A percentile compares a stretch with the other conserved stretches of the same genome.
Evolutionary conservation across 2,888 invertebrate genomes (phyloP).

Genomic region (Rhorus exstirpatorius): DNA sequence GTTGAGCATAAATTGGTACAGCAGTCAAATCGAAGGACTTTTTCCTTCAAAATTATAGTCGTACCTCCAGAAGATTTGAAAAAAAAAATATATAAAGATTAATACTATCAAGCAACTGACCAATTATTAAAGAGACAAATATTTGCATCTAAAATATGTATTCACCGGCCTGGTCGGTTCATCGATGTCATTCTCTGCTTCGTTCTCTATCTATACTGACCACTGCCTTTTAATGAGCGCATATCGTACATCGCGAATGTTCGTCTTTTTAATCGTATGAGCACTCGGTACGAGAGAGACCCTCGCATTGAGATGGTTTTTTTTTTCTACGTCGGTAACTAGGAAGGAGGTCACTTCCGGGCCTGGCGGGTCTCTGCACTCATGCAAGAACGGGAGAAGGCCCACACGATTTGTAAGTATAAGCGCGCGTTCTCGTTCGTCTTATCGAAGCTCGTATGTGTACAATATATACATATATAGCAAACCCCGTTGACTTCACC

Average conservation of each 20-base stretch:
- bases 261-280: slow-evolving; percentile 64
- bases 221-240: slow-evolving; percentile 59
- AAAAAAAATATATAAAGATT: slow-evolving; percentile 8
- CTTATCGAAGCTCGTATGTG: slow-evolving; percentile 52
- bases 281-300: slow-evolving; percentile 4
- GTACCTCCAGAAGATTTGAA: no score
- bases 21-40: not conserved
- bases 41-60: not conserved
- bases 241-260: slow-evolving; percentile 62
- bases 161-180: slow-evolving; percentile 15
- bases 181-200: slow-evolving; percentile 21
- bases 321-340: slow-evolving; percentile 45
- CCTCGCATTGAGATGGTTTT: slow-evolving; percentile 40
- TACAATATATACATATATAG: slow-evolving; percentile 27
- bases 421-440: slow-evolving; percentile 54
- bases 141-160: slow-evolving; percentile 16
- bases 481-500: slow-evolving; percentile 48
- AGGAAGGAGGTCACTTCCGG: slow-evolving; percentile 67
- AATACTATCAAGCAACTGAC: not conserved
- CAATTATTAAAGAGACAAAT: slow-evolving; percentile 10
- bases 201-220: slow-evolving; percentile 31
- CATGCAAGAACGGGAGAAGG: slow-evolving; percentile 45
- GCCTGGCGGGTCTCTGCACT: slow-evolving; percentile 40
- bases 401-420: slow-evolving; percentile 62
- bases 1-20: not conserved